These are phyloP conservation scores for Bombus superbus DNA, from an alignment of 1,140 invertebrate genomes.

Conservation along the genomic window DNA sequence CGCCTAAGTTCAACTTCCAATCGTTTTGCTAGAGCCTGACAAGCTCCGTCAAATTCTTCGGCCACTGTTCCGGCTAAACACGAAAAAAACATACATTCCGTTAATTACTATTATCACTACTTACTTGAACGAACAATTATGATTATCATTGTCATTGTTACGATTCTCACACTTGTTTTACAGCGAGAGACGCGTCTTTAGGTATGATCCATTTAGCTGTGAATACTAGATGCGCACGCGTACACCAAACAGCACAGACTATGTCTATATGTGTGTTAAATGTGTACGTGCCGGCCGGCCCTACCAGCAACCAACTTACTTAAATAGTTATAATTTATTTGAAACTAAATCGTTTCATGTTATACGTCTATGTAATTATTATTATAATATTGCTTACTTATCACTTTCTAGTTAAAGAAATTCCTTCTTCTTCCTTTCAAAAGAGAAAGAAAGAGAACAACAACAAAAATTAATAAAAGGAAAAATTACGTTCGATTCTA, in stretches of 20 bases:
- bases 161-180: neutral
- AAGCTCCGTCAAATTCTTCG: constrained; percentile 78
- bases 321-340: neutral
- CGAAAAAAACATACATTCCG: constrained; percentile 26
- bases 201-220: neutral
- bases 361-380: neutral
- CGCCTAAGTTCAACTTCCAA: constrained; percentile 89
- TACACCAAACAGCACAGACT: neutral
- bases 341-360: neutral
- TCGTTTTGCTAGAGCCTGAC: constrained; percentile 85
- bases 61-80: constrained; percentile 73
- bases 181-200: neutral
- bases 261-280: neutral
- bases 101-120: neutral
- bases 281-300: constrained; percentile 9
- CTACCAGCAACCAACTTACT: neutral
- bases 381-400: neutral
- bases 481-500: neutral
- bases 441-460: neutral
- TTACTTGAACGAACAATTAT: neutral
- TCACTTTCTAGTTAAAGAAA: neutral
- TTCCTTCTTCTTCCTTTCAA: neutral
- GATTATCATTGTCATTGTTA: neutral
- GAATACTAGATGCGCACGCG: neutral
- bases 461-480: neutral